These are phyloP conservation scores for Struthidea cinerea DNA, from an alignment of 2,113 vertebrate species.

Conservation along the genomic window DNA sequence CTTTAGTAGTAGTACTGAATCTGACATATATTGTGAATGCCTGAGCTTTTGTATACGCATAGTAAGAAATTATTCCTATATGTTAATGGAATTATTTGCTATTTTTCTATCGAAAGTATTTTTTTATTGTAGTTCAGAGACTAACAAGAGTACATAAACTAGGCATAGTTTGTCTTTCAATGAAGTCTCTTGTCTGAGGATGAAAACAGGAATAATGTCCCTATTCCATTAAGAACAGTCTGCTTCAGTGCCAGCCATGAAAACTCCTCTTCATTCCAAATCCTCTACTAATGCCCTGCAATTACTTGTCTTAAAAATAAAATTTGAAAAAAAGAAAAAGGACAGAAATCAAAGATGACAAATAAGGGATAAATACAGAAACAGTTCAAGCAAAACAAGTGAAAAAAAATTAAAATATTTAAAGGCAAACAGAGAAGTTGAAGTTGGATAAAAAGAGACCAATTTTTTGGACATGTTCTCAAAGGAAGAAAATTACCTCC, in stretches of 20 bases:
- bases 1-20: background rate
- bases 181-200: background rate
- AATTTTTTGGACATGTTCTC: background rate
- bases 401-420: background rate
- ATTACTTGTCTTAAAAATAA: background rate
- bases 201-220: background rate
- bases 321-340: background rate
- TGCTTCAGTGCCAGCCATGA: background rate
- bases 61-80: background rate
- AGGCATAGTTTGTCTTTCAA: background rate
- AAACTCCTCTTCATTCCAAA: background rate
- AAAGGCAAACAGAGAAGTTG: background rate
- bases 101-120: background rate
- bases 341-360: background rate
- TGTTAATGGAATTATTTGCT: background rate
- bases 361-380: background rate
- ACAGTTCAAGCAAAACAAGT: background rate
- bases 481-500: background rate
- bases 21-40: background rate
- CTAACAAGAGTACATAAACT: background rate
- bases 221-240: background rate
- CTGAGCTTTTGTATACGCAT: background rate
- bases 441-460: background rate
- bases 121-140: background rate
- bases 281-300: background rate